A percentile compares a stretch with the other conserved stretches of the same genome.
Conservation (phyloP, 1,140 invertebrate genomes). For the Bombus fervidus region DNA sequence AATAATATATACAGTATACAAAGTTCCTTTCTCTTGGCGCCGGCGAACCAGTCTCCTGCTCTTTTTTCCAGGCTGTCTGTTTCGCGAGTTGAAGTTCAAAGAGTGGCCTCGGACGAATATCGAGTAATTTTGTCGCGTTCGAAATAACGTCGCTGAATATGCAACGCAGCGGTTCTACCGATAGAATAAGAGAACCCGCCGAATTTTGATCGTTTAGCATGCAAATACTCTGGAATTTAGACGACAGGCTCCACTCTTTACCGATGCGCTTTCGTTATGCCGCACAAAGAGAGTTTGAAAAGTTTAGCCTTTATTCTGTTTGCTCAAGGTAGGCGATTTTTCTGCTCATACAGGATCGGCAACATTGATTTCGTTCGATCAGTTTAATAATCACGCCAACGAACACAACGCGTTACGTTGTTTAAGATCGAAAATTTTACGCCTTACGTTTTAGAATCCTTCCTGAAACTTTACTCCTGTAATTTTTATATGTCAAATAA, state of each 20-base stretch:
- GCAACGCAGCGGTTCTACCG: conserved; percentile 38
- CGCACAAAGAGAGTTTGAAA: not conserved
- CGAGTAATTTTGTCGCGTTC: conserved; percentile 56
- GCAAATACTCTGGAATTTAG: conserved; percentile 31
- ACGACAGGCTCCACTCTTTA: conserved; percentile 18
- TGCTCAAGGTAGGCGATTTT: not conserved
- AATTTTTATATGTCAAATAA: no score
- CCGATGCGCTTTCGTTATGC: not conserved
- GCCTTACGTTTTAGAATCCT: not conserved
- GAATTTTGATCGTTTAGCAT: conserved; percentile 50
- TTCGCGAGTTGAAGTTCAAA: conserved; percentile 52
- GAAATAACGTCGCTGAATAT: conserved; percentile 49
- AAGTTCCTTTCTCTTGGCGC: not conserved
- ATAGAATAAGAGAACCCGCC: conserved; percentile 25
- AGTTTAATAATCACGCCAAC: not conserved
- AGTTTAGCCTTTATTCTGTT: not conserved
- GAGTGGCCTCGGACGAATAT: conserved; percentile 33
- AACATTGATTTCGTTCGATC: not conserved
- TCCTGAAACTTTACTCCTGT: not conserved
- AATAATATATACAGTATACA: not conserved
- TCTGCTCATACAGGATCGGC: not conserved
- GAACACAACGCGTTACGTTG: not conserved
- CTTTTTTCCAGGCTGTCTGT: conserved; percentile 37
- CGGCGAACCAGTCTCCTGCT: not conserved
- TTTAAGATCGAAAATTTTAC: not conserved